Evolutionary conservation across 1,140 invertebrate genomes (phyloP).

Genomic region (Drosophila nigromelanica): DNA sequence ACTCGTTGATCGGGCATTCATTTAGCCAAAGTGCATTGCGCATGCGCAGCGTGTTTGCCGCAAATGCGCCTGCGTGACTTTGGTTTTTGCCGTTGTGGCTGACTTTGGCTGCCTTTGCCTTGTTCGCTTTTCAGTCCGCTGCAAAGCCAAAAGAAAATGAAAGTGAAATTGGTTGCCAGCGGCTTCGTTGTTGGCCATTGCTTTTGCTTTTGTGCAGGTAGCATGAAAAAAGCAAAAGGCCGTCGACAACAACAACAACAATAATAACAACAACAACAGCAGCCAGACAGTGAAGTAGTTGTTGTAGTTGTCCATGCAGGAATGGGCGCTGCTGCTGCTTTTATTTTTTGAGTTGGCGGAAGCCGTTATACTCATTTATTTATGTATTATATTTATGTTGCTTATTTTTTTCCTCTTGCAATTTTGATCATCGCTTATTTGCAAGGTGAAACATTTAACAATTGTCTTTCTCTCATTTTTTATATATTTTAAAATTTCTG

Average conservation of each 20-base stretch:
- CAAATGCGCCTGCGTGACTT: slow-evolving; percentile 76
- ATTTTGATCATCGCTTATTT: slow-evolving; percentile 43
- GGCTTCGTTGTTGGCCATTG: slow-evolving; percentile 45
- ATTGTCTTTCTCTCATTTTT: slow-evolving; percentile 32
- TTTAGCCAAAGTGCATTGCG: slow-evolving; percentile 67
- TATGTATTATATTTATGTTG: slow-evolving; percentile 53
- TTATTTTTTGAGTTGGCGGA: slow-evolving; percentile 61
- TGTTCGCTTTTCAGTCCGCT: slow-evolving; percentile 59
- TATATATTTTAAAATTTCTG: slow-evolving; percentile 46
- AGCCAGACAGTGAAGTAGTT: slow-evolving; percentile 33
- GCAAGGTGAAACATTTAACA: slow-evolving; percentile 63
- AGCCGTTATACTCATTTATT: slow-evolving; percentile 63
- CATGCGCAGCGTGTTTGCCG: slow-evolving; percentile 59
- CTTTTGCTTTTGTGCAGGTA: slow-evolving; percentile 77
- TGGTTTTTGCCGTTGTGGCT: slow-evolving; percentile 49
- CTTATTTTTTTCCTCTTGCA: slow-evolving; percentile 42
- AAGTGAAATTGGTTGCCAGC: slow-evolving; percentile 71
- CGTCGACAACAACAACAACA: slow-evolving; percentile 24
- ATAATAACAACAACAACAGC: slow-evolving; percentile 25
- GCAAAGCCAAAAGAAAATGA: slow-evolving; percentile 73
- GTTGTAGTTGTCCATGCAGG: slow-evolving; percentile 22
- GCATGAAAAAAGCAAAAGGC: slow-evolving; percentile 58
- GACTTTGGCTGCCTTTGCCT: slow-evolving; percentile 18
- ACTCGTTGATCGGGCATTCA: slow-evolving; percentile 38
- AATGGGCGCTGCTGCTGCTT: slow-evolving; percentile 40